phyloP scores from a whole-genome alignment of 2,888 invertebrate genomes.

The Trachelus iudaicus region DNA sequence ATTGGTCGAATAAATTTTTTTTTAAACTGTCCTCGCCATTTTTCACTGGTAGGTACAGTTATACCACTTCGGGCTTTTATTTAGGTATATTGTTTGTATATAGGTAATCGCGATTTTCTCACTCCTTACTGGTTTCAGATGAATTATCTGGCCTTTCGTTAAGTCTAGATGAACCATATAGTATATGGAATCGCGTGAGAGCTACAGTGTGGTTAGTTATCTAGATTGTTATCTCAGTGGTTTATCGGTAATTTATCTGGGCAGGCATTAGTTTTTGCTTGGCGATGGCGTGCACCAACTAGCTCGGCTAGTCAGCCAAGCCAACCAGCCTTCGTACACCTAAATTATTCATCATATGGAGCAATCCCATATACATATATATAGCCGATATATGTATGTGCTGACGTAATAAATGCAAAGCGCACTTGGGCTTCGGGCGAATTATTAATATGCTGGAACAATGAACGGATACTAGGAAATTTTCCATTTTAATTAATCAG shows the following conservation, averaged over 20 bases:
- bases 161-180: slow-evolving; percentile 25
- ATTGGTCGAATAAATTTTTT: background rate
- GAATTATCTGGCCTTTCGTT: background rate
- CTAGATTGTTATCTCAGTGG: slow-evolving; percentile 60
- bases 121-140: background rate
- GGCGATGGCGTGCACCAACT: slow-evolving; percentile 59
- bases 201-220: slow-evolving; percentile 52
- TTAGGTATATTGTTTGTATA: no score
- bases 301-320: background rate
- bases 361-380: slow-evolving; percentile 39
- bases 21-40: background rate
- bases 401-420: background rate
- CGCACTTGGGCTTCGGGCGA: background rate
- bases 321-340: slow-evolving; percentile 49
- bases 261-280: slow-evolving; percentile 65
- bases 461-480: background rate
- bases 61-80: background rate
- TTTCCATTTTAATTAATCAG: background rate
- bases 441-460: background rate
- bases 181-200: slow-evolving; percentile 31
- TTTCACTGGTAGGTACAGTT: background rate
- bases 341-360: slow-evolving; percentile 63
- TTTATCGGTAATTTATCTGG: slow-evolving; percentile 66
- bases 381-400: background rate
- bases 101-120: background rate